These are phyloP conservation scores for pig (Sus scrofa) DNA, from an alignment of 2,113 vertebrate species.

Conservation along the genomic window T2T-Sscrofa CM000830.6:87383001-87383500, in stretches of 20 bases:
- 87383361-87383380: background rate
- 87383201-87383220: too few species aligned
- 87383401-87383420: background rate
- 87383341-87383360: background rate
- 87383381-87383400: constrained; percentile 1
- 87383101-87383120: too few species aligned
- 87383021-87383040: too few species aligned
- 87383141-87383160: too few species aligned
- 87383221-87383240: too few species aligned
- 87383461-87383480: background rate
- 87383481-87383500: background rate
- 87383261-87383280: constrained; percentile 8
- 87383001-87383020: too few species aligned
- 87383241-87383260: constrained; percentile 47
- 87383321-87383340: background rate
- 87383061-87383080: too few species aligned
- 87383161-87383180: too few species aligned
- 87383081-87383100: too few species aligned
- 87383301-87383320: background rate
- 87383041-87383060: too few species aligned
- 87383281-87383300: background rate
- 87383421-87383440: background rate
- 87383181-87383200: too few species aligned
- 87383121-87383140: too few species aligned
- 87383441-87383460: background rate